phyloP scores from a whole-genome alignment of 1,140 invertebrate genomes.

The Drosophila varians region DNA sequence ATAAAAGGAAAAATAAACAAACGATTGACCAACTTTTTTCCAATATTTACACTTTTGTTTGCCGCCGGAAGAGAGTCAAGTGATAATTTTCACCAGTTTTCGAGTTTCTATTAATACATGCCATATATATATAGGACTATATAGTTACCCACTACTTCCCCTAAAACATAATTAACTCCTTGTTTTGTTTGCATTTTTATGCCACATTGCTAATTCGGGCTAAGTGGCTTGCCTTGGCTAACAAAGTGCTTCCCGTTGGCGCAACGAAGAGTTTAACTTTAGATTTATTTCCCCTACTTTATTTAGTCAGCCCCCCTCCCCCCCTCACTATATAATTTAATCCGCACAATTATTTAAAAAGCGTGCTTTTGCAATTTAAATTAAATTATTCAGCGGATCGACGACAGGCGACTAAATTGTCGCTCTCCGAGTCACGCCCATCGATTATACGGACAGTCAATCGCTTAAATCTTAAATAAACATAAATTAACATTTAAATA shows the following conservation, averaged over 20 bases:
- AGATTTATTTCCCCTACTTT: not conserved
- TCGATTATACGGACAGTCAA: slow-evolving; percentile 1
- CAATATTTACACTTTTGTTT: not conserved
- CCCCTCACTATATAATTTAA: not conserved
- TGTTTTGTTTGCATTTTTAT: not conserved
- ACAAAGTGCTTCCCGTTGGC: not conserved
- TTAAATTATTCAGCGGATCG: not conserved
- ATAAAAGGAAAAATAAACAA: not conserved
- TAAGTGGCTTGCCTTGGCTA: not conserved
- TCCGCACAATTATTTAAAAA: slow-evolving; percentile 1
- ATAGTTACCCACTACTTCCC: not conserved
- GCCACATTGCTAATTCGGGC: not conserved
- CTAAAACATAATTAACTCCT: not conserved
- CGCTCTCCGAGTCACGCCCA: not conserved
- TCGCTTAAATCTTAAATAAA: not conserved
- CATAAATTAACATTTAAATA: not conserved
- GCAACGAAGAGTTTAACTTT: not conserved
- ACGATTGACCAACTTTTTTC: not conserved
- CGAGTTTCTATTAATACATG: too few relatives aligned
- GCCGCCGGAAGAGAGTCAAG: not conserved
- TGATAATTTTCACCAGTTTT: not conserved
- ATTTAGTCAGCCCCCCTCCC: not conserved
- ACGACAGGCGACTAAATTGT: not conserved
- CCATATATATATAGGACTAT: not conserved
- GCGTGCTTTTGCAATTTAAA: slow-evolving; percentile 4